Conservation (phyloP, 2,888 invertebrate species). For the Latrodectus elegans region DNA sequence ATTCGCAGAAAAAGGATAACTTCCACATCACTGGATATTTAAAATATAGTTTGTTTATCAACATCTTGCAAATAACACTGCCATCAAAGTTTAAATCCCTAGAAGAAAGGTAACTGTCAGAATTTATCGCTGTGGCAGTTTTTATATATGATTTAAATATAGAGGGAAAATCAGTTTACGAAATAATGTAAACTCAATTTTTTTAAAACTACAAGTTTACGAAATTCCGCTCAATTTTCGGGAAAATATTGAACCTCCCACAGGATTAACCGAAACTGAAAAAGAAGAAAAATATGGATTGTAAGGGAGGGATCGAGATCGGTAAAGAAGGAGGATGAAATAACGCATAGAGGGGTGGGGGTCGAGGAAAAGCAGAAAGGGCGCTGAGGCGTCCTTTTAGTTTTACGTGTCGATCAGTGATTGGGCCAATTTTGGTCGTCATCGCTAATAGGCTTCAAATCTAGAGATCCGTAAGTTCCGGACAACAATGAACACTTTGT, state of each 20-base stretch:
- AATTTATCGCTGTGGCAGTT: no score
- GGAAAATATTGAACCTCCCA: background rate
- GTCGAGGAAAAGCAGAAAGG: background rate
- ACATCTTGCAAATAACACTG: no score
- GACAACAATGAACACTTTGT: slow-evolving; percentile 61
- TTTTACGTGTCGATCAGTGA: slow-evolving; percentile 60
- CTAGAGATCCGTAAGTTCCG: slow-evolving; percentile 53
- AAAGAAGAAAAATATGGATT: background rate
- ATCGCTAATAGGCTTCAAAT: slow-evolving; percentile 61
- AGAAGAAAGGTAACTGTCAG: no score
- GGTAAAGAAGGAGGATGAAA: background rate
- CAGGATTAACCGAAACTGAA: background rate
- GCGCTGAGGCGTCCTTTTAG: slow-evolving; percentile 38
- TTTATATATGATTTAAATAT: no score
- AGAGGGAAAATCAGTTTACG: no score
- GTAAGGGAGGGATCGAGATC: background rate
- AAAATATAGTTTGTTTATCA: no score
- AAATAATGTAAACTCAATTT: no score
- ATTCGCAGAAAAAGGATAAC: no score
- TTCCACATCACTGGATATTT: no score
- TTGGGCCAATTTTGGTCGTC: slow-evolving; percentile 67
- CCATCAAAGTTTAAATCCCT: no score
- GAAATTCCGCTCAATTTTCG: background rate
- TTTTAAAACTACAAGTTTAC: background rate
- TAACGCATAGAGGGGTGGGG: background rate